Percentiles rank a stretch among this genome's conserved stretches.
Evolutionary conservation across 2,113 vertebrate species (phyloP).

Genomic region (Eurystomus gularis): DNA sequence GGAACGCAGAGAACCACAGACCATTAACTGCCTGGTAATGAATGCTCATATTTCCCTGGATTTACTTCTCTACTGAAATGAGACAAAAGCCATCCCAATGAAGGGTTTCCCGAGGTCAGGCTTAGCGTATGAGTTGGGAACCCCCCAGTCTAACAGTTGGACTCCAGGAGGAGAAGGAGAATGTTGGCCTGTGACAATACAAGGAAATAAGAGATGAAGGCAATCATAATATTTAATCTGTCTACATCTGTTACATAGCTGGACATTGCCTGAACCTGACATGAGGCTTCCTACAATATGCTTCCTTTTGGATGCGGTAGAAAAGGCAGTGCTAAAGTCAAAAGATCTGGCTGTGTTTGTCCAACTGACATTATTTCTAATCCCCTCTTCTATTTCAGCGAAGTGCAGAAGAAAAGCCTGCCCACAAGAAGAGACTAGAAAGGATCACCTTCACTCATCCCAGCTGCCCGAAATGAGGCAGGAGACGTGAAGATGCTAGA

Average conservation of each 20-base stretch:
- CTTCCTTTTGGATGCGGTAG: neutral
- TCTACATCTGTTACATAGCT: neutral
- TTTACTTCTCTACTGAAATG: neutral
- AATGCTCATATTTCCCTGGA: neutral
- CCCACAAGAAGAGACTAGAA: neutral
- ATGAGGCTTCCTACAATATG: neutral
- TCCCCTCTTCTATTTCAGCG: neutral
- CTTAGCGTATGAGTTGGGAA: neutral
- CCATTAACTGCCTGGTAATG: neutral
- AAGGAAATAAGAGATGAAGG: neutral
- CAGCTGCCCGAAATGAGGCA: neutral
- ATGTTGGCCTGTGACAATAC: neutral
- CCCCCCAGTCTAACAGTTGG: accelerated
- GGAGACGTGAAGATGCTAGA: neutral
- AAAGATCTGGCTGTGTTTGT: neutral
- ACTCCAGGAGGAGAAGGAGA: neutral
- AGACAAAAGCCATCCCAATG: neutral
- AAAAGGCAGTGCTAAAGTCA: neutral
- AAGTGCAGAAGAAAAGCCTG: neutral
- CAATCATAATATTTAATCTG: neutral
- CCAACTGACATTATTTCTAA: neutral
- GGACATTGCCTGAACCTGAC: neutral
- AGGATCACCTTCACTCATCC: neutral
- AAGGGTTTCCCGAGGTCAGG: neutral
- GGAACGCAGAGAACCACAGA: neutral